Evolutionary conservation across 2,888 invertebrate species (phyloP), one percentile per base, ranked within the genome.

Genomic region (Glyphotaelius pellucidus): DNA sequence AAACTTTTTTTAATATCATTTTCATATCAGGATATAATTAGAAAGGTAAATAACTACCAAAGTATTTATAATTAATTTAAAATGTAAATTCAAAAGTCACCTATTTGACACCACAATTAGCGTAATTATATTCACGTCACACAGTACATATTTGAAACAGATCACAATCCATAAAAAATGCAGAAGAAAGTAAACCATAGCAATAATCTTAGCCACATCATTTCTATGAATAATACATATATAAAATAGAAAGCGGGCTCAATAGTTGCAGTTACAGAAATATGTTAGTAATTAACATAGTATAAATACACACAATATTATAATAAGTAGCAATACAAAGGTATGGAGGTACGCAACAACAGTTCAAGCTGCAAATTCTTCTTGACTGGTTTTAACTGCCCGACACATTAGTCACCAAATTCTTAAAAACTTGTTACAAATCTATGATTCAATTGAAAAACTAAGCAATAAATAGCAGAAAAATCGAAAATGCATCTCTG

Each of bases 231-330:
- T 38, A 47, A 47, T 47, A 42, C 42, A 83, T 31, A 83, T 80
- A 42, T 42, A 47, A 35, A 42, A 42, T n/a, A 81, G 42, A 81
- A 90, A 90, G 90, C 81, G 81, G 90, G 90, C 90, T 90, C 90
- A 90, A 90, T 81, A 90, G 90, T 90, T 35, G 81, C 30, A 90
- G 79, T 90, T 83, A 90, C 79, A 79, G 84, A 67, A 90, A 90
- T 35, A 80, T 90, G 81, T 90, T 90, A 90, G 90, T 42, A 80
- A 90, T 12, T 38, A 89, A 80, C 32, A 4, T 15, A 52, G 35
- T 31, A 67, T 67, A 25, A 88, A 42, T 83, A 83, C 25, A 42
- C 35, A 83, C 12, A 83, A 35, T 83, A 83, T 32, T 35, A 83
- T 83, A 83, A 35, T 83, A 67, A 67, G 25, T 67, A 67, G 67